phyloP scores from a whole-genome alignment of 2,113 vertebrate genomes.

The Takifugu flavidus region DNA sequence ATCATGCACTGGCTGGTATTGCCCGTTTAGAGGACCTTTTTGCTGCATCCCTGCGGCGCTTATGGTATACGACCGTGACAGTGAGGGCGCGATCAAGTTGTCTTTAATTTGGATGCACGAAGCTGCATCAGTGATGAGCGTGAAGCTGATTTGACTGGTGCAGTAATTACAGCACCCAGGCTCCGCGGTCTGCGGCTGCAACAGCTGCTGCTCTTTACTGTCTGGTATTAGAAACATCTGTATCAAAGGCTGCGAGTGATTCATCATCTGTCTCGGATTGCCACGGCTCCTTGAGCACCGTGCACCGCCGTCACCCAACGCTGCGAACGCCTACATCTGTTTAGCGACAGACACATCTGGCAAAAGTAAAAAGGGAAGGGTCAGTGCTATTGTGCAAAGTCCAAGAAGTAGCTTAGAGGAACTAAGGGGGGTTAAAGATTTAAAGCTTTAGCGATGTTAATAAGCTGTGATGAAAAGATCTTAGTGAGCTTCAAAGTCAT shows the following conservation, averaged over 20 bases:
- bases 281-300: too few relatives aligned
- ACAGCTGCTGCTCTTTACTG: conserved; percentile 33
- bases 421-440: neutral
- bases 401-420: neutral
- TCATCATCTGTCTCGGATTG: neutral
- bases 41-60: too few relatives aligned
- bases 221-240: conserved; percentile 33
- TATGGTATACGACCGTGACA: too few relatives aligned
- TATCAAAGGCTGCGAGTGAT: conserved; percentile 4
- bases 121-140: conserved; percentile 1
- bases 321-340: conserved; percentile 18
- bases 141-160: conserved; percentile 16
- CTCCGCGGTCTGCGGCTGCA: conserved; percentile 18
- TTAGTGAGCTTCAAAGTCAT: neutral
- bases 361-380: conserved; percentile 13
- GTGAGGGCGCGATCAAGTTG: too few relatives aligned
- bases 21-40: too few relatives aligned
- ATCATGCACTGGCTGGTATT: too few relatives aligned
- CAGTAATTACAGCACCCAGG: neutral
- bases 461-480: neutral
- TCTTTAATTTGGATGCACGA: conserved; percentile 5
- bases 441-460: neutral
- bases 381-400: neutral
- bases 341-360: neutral
- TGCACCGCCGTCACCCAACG: too few relatives aligned